Evolutionary conservation across 2,113 vertebrate genomes (phyloP).

Genomic region (Brachypteracias leptosomus): DNA sequence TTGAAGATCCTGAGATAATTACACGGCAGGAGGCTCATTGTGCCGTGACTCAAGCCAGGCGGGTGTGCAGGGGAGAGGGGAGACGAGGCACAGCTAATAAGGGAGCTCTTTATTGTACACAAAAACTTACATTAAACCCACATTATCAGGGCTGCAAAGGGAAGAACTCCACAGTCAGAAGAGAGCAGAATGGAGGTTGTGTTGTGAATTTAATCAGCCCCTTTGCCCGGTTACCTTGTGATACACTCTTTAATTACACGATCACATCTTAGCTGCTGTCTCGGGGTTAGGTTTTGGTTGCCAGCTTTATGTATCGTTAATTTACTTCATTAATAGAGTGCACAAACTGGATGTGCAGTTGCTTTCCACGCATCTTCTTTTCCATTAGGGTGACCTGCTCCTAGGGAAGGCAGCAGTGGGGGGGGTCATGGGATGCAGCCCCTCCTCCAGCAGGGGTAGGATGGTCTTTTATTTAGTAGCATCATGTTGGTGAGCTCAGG

Average conservation of each 20-base stretch:
- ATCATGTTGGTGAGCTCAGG: not conserved
- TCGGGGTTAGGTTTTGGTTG: not conserved
- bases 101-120: not conserved
- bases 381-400: not conserved
- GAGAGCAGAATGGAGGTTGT: not conserved
- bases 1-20: slow-evolving; percentile 11
- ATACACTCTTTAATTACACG: not conserved
- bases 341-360: not conserved
- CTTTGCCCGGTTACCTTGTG: not conserved
- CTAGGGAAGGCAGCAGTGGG: not conserved
- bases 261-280: not conserved
- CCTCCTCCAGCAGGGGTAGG: not conserved
- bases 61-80: not conserved
- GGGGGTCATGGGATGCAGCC: not conserved
- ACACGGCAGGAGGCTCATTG: not conserved
- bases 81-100: not conserved
- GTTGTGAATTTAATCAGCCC: not conserved
- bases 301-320: not conserved
- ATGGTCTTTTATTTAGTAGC: not conserved
- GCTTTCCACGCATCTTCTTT: not conserved
- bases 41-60: slow-evolving; percentile 3
- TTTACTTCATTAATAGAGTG: not conserved
- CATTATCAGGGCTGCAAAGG: not conserved
- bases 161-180: not conserved
- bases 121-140: not conserved